Conservation (phyloP, 2,888 invertebrate genomes). For the Cenopis cana region DNA sequence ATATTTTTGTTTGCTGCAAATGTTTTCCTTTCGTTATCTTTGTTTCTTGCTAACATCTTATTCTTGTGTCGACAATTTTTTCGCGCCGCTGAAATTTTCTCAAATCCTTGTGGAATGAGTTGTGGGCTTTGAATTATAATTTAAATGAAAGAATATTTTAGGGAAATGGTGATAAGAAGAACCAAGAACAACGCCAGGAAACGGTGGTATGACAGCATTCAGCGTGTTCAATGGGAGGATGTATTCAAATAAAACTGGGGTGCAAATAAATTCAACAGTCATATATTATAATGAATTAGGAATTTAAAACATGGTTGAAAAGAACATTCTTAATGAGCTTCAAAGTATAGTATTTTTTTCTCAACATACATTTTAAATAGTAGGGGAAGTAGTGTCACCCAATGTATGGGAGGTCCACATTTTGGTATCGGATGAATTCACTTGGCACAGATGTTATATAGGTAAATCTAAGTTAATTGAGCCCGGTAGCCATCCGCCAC, state of each 20-base stretch:
- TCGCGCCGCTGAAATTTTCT: slow-evolving; percentile 1
- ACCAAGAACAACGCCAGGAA: neutral
- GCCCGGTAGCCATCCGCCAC: too few relatives aligned
- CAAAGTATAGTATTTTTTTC: too few relatives aligned
- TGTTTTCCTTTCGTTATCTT: slow-evolving; percentile 42
- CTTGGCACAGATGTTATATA: too few relatives aligned
- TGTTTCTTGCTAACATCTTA: slow-evolving; percentile 33
- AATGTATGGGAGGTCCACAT: too few relatives aligned
- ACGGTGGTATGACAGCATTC: neutral
- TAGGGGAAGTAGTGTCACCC: too few relatives aligned
- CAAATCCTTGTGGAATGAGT: slow-evolving; percentile 26
- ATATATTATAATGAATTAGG: neutral
- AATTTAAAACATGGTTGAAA: neutral
- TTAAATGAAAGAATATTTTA: slow-evolving; percentile 11
- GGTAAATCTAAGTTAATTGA: too few relatives aligned
- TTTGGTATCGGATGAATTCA: too few relatives aligned
- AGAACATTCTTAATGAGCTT: too few relatives aligned
- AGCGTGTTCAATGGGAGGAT: neutral
- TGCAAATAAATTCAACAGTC: neutral
- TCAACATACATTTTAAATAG: too few relatives aligned
- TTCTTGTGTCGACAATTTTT: slow-evolving; percentile 31
- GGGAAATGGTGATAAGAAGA: neutral
- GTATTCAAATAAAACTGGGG: neutral
- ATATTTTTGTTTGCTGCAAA: slow-evolving; percentile 38
- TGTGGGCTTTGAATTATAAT: slow-evolving; percentile 27